A percentile compares a stretch with the other conserved stretches of the same genome.
phyloP scores from a whole-genome alignment of 2,113 vertebrate species.

The Sebastes schlegelii region DNA sequence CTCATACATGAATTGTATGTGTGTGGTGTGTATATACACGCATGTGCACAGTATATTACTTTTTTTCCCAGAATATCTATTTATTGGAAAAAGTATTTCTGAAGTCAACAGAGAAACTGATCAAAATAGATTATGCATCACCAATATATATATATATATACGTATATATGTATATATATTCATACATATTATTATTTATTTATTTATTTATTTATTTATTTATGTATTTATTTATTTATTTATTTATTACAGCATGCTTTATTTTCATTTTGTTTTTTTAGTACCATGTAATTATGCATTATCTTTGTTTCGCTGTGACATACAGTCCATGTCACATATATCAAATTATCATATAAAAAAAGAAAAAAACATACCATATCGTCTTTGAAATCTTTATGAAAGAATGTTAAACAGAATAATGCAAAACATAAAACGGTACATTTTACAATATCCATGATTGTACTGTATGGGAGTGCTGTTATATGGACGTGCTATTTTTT shows the following conservation, averaged over 20 bases:
- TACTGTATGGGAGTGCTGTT: conserved; percentile 3
- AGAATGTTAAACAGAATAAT: not conserved
- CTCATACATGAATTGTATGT: too few relatives aligned
- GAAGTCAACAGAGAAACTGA: too few relatives aligned
- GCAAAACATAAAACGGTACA: not conserved
- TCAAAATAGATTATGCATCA: not conserved
- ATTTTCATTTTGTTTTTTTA: not conserved
- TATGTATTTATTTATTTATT: not conserved
- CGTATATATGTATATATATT: too few relatives aligned
- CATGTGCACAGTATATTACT: too few relatives aligned
- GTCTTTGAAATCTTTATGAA: not conserved
- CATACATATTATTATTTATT: too few relatives aligned
- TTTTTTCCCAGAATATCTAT: too few relatives aligned
- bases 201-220: too few relatives aligned
- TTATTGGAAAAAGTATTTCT: too few relatives aligned
- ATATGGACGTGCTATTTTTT: conserved; percentile 11
- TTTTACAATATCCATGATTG: not conserved
- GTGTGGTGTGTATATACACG: too few relatives aligned
- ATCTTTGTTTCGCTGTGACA: not conserved
- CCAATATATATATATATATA: too few relatives aligned
- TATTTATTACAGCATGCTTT: not conserved
- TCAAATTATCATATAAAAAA: not conserved
- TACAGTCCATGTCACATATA: not conserved
- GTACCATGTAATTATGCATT: not conserved
- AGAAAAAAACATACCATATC: not conserved